A percentile compares a stretch with the other conserved stretches of the same genome.
Conservation (phyloP, 2,797 vertebrate species). For the Tenualosa thibaudeaui region DNA sequence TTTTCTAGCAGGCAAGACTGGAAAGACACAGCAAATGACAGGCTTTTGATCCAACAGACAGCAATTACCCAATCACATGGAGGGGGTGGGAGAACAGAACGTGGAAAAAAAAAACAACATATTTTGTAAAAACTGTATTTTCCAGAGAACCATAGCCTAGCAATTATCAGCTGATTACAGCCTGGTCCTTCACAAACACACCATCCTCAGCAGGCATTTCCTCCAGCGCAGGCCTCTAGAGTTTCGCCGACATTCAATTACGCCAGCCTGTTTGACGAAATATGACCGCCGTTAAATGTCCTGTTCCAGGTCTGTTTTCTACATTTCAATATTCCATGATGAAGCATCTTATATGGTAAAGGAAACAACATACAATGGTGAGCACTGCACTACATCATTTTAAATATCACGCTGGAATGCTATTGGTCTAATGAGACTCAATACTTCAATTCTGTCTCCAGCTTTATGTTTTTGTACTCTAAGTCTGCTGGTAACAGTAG, state of each 20-base stretch:
- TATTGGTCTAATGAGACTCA: background rate
- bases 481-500: background rate
- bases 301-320: conserved; percentile 14
- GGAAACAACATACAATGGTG: background rate
- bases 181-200: conserved; percentile 24
- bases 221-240: conserved; percentile 14
- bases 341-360: background rate
- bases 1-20: conserved; percentile 2
- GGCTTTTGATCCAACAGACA: conserved; percentile 24
- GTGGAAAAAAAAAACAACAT: conserved; percentile 23
- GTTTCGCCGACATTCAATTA: conserved; percentile 25
- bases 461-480: background rate
- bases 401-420: background rate
- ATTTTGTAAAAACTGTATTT: conserved; percentile 21
- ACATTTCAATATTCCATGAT: background rate
- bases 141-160: conserved; percentile 20
- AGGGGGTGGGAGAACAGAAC: background rate
- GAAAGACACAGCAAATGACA: conserved; percentile 33
- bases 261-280: background rate
- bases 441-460: background rate
- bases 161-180: conserved; percentile 38
- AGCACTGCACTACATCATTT: background rate
- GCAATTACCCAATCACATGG: conserved; percentile 20
- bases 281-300: conserved; percentile 15
- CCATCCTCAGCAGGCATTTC: conserved; percentile 2